Evolutionary conservation across 2,888 invertebrate species (phyloP), one percentile per base, ranked within the genome.

Genomic region (Caenorhabditis zanzibari): DNA sequence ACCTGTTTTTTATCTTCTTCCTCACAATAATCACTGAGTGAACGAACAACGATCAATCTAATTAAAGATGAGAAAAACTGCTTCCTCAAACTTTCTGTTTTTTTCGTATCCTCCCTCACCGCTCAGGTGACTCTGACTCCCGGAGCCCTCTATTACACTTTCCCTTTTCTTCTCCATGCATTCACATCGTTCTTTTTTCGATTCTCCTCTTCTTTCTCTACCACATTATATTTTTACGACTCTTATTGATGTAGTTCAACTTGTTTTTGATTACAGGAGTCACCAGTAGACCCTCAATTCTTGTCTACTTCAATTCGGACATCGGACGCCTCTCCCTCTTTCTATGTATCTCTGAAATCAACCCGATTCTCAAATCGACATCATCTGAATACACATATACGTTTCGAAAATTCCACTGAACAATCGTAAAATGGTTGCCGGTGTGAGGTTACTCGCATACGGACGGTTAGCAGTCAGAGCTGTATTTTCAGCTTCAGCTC

Each of bases 401-500:
- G 12, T 47, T 38, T 61, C 19, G 35, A 81, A 68, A 75, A 77
- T 73, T 72, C 66, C 82, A 73, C 35, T 77, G 3, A 73, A 77
- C 73, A 77, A 82, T 73, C 77, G 77, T 26, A 84, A 81, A 82
- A 87, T 87, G 87, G 87, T 87, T 24, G 84, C 80, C 79, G 86
- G 85, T 71, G 84, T 85, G 61, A 81, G 86, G 68, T 71, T 88
- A 59, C 75, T 88, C 64, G 82, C 87, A 52, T 89, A 87, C 79
- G 88, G 88, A n/a, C 84, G 88, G 24, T 74, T 89, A 16, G 88
- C 89, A 32, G 86, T 89, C 28, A 77, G 90, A 69, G 89, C 89
- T 16, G 89, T 85, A 10, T 87, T 89, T 47, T 86, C 88, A 16
- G 88, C 86, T 6, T 76, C 84, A 10, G 85, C 88, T 24, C 49